A percentile compares a stretch with the other conserved stretches of the same genome.
phyloP scores from a whole-genome alignment of 2,113 vertebrate genomes.

The Brevimyrus niger region DNA sequence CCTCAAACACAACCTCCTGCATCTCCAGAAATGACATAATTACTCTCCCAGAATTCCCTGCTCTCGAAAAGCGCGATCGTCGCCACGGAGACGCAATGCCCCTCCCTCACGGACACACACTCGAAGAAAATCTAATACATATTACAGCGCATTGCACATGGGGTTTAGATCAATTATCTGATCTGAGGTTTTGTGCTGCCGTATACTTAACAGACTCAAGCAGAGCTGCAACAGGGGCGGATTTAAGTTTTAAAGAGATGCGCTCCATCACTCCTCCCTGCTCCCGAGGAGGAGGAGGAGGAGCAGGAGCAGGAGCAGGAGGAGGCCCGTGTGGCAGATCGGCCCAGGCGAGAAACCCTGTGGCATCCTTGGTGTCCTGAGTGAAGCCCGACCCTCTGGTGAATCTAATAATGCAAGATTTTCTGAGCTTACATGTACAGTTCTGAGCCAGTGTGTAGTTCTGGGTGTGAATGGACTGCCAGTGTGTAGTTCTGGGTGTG shows the following conservation, averaged over 20 bases:
- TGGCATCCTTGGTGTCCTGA: neutral
- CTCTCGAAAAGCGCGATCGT: neutral
- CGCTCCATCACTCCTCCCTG: constrained; percentile 2
- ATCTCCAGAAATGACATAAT: neutral
- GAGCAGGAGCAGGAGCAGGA: neutral
- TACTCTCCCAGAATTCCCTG: constrained; percentile 14
- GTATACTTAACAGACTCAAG: constrained; percentile 5
- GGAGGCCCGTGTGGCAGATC: neutral
- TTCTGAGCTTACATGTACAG: neutral
- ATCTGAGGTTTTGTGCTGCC: constrained; percentile 15
- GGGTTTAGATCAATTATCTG: constrained; percentile 20
- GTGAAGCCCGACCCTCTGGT: neutral
- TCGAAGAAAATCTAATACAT: constrained; percentile 12
- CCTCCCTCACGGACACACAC: neutral
- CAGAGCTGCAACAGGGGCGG: neutral
- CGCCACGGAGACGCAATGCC: neutral
- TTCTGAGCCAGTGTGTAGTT: neutral
- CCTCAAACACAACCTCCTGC: neutral
- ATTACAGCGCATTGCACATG: constrained; percentile 9
- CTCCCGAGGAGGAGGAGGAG: neutral
- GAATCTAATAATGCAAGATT: neutral
- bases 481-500: neutral
- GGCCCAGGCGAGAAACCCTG: neutral
- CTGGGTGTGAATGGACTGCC: neutral
- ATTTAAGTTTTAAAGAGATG: neutral